Percentiles rank a stretch among this genome's conserved stretches.
phyloP scores from a whole-genome alignment of 1,140 invertebrate genomes.

The Lithobius niger region DNA sequence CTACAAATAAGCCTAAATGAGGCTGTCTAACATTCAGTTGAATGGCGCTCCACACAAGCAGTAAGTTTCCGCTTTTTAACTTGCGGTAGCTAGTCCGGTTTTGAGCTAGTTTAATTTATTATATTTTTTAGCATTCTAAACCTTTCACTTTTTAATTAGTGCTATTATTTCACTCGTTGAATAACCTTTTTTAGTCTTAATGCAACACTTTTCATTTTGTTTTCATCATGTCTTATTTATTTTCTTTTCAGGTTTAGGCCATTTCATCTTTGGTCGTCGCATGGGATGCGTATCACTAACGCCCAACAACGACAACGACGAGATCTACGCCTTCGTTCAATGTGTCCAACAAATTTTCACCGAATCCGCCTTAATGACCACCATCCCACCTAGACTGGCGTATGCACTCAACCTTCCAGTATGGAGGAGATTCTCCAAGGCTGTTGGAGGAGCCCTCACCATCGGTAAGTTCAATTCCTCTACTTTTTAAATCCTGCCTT shows the following conservation, averaged over 20 bases:
- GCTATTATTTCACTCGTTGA: no score
- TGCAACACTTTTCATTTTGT: not conserved
- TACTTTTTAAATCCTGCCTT: no score
- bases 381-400: slow-evolving; percentile 50
- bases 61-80: no score
- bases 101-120: no score
- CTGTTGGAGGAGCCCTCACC: slow-evolving; percentile 46
- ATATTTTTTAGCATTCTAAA: no score
- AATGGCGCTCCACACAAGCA: no score
- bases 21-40: no score
- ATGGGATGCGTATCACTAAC: slow-evolving; percentile 25
- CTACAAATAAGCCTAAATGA: no score
- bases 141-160: no score
- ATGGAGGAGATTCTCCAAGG: slow-evolving; percentile 56
- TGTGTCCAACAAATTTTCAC: slow-evolving; percentile 57
- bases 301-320: slow-evolving; percentile 27
- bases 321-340: slow-evolving; percentile 39
- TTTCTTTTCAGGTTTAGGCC: slow-evolving; percentile 44
- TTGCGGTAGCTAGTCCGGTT: no score
- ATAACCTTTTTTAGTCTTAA: no score
- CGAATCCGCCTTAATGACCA: slow-evolving; percentile 49
- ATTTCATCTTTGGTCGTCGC: slow-evolving; percentile 47
- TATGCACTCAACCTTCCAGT: slow-evolving; percentile 44
- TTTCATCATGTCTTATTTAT: not conserved
- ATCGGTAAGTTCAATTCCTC: no score